These are phyloP conservation scores for Dipodomys merriami DNA, from an alignment of 2,113 vertebrate species.

Conservation along the genomic window DNA sequence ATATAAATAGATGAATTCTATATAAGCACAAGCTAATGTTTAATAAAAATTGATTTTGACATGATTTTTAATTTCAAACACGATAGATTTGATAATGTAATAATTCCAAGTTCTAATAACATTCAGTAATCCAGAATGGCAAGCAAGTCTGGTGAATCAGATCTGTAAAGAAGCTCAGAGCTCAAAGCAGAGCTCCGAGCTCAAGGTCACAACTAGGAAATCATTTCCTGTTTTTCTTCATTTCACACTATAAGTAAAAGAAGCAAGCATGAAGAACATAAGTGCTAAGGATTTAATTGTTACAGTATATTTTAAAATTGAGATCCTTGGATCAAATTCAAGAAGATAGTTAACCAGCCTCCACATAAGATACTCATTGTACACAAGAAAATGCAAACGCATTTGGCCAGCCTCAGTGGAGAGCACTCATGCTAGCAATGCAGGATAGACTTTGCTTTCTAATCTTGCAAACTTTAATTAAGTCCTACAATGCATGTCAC, in stretches of 20 bases:
- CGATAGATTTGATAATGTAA: not conserved
- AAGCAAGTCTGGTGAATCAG: slow-evolving; percentile 25
- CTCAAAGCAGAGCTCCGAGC: too few relatives aligned
- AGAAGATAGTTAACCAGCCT: slow-evolving; percentile 1
- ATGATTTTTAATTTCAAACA: slow-evolving; percentile 40
- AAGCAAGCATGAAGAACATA: slow-evolving; percentile 15
- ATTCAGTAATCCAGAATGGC: slow-evolving; percentile 47
- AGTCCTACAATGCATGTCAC: slow-evolving; percentile 56
- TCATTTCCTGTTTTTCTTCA: slow-evolving; percentile 47
- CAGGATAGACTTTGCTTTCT: slow-evolving; percentile 37
- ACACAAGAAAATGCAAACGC: not conserved
- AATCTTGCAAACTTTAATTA: slow-evolving; percentile 68
- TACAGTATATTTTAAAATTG: slow-evolving; percentile 52
- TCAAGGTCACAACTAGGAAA: not conserved
- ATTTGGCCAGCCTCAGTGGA: slow-evolving; percentile 1
- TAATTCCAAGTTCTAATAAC: slow-evolving; percentile 41
- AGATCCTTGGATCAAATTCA: slow-evolving; percentile 58
- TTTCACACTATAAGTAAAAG: slow-evolving; percentile 53
- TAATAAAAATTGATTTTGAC: slow-evolving; percentile 34
- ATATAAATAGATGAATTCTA: not conserved
- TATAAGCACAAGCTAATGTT: slow-evolving; percentile 19
- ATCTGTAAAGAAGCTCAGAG: not conserved
- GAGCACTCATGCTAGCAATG: not conserved
- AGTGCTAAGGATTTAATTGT: slow-evolving; percentile 50
- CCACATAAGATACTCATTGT: slow-evolving; percentile 42